Conservation (phyloP, 2,888 invertebrate species). For the Lepidocyrtinus sp. region DNA sequence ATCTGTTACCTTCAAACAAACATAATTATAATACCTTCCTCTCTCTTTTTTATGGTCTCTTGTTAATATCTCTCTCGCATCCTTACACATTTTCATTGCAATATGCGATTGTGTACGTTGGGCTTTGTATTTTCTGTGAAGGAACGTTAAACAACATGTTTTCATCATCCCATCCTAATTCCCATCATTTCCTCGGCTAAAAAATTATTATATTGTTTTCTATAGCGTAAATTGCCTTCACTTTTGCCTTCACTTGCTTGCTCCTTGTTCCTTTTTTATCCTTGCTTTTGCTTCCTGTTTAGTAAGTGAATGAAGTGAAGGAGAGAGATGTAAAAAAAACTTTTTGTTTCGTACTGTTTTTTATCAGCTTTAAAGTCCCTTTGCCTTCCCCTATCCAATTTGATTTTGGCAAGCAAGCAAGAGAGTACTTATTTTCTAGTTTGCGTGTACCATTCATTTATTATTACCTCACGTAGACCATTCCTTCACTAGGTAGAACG, state of each 20-base stretch:
- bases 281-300: slow-evolving; percentile 58
- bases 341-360: background rate
- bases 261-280: slow-evolving; percentile 45
- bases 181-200: background rate
- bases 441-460: background rate
- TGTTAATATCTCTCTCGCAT: too few relatives aligned
- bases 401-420: slow-evolving; percentile 10
- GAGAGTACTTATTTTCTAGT: slow-evolving; percentile 39
- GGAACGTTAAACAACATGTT: too few relatives aligned
- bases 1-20: too few relatives aligned
- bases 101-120: too few relatives aligned
- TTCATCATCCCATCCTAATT: too few relatives aligned
- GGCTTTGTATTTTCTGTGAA: too few relatives aligned
- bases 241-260: slow-evolving; percentile 24
- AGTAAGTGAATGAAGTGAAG: background rate
- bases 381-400: slow-evolving; percentile 20
- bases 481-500: background rate
- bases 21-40: too few relatives aligned
- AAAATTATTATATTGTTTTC: background rate
- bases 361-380: background rate
- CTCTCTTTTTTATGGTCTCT: too few relatives aligned
- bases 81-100: too few relatives aligned
- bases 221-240: background rate
- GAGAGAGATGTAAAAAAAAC: background rate
- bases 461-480: background rate